Evolutionary conservation across 1,140 invertebrate species (phyloP), one percentile per base, ranked within the genome.

Genomic region (Doryteuthis pealeii): DNA sequence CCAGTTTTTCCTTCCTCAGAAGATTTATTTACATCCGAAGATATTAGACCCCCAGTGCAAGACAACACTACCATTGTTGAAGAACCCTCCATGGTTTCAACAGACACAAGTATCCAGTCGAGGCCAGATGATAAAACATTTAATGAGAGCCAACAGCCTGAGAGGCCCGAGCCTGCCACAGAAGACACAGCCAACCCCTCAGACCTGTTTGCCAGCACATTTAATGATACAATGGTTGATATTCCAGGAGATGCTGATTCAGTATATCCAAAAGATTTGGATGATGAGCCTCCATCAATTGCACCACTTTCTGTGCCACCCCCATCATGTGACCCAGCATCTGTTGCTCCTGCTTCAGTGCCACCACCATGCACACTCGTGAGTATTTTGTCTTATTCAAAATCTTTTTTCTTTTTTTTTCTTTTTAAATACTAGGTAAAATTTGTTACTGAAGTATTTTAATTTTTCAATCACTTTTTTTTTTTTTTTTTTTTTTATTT

Each of bases 221-320:
- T 73, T 28, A 68, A 35, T 68, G 62, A 66, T 33, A 31, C 31
- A 67, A 35, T 73, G 26, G 72, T 65, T 32, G 28, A 76, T 58
- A 75, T 69, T 26, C 71, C 71, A 70, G 76, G 76, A n/a, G 79
- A 77, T 33, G 75, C 76, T 14, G 70, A 43, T 74, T 77, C 58
- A 68, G 43, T 31, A 71, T 75, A 66, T 76, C 80, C 43, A 73
- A 79, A 54, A 77, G 73, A 77, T 77, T 40, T 71, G 43, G 70
- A 71, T 71, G 78, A 81, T 71, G 80, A 77, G 12, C 82, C 82
- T 15, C 77, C 81, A 3, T 84, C 82, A 33, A 81, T 84, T 30
- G 80, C 79, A 30, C 82, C 82, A 28, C 82, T 84, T 74, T 82
- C 81, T 70, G 82, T 84, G 10, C 74, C 77, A n/a, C 82, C 82